Evolutionary conservation across 2,797 vertebrate species (phyloP), one percentile per base, ranked within the genome.

Genomic region (Amblyraja radiata): DNA sequence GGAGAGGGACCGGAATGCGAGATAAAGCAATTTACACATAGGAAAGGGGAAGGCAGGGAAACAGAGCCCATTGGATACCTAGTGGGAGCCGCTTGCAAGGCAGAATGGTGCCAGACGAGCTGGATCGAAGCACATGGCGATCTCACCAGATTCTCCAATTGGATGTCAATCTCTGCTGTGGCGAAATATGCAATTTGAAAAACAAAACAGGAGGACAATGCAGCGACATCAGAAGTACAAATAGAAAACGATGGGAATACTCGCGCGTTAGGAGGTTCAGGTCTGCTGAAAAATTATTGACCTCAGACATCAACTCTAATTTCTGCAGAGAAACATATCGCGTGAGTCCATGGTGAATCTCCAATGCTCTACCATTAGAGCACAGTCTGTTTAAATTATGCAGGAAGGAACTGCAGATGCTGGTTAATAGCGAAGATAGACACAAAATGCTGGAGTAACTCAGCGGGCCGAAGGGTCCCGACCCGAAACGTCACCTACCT

Each of bases 11-110:
- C 39, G 25, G 90, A 91, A 91, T 91, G 25, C 73, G 39, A 46
- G 68, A 74, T 46, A 73, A 74, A 74, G 90, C 36, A 74, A 91
- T 73, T 91, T 91, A 73, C 90, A 91, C 36, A 74, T 23, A 91
- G 68, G 39, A 54, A 5, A 73, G 90, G 90, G 68, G 54, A 54
- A 54, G 90, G 73, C 36, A 54, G 11, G 11, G 54, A 91, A 28
- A 25, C 36, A 6, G 25, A 65, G 16, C n/a, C 32, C 84, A 68
- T 88, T 88, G 68, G 32, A 58, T 32, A 86, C 83, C 63, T 36
- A 68, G 88, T 71, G n/a, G 88, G 68, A 90, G 88, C 71, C 88
- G 71, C 71, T 71, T 36, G n/a, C 68, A 39, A 21, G 39, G 32
- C 65, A 91, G 71, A 58, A 74, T 10, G 68, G 23, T 28, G 39